Conservation (phyloP, 2,888 invertebrate species). For the Palloptera scutellata region DNA sequence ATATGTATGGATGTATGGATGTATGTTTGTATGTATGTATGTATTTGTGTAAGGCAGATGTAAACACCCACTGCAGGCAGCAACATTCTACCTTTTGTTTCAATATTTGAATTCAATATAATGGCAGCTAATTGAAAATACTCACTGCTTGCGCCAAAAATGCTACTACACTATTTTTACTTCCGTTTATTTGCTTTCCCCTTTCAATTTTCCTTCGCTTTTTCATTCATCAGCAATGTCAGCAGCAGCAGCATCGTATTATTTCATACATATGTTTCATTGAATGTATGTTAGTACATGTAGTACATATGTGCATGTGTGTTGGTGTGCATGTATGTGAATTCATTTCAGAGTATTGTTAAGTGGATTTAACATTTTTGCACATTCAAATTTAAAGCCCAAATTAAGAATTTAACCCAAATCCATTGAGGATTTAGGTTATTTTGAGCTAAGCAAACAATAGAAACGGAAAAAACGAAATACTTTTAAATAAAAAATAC, state of each 20-base stretch:
- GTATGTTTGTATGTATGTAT: neutral
- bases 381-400: slow-evolving; percentile 26
- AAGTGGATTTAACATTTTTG: slow-evolving; percentile 4
- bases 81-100: slow-evolving; percentile 13
- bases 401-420: slow-evolving; percentile 36
- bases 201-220: neutral
- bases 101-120: slow-evolving; percentile 35
- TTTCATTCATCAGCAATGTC: neutral
- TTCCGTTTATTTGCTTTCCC: neutral
- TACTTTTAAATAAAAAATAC: too few relatives aligned
- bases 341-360: slow-evolving; percentile 3
- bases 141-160: slow-evolving; percentile 1
- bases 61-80: slow-evolving; percentile 2
- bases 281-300: neutral
- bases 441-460: slow-evolving; percentile 2
- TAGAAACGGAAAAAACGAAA: too few relatives aligned
- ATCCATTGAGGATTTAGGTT: slow-evolving; percentile 28
- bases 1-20: neutral
- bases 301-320: neutral
- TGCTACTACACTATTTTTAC: neutral
- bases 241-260: neutral
- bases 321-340: neutral
- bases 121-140: slow-evolving; percentile 31
- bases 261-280: too few relatives aligned
- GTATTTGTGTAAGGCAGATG: neutral